Evolutionary conservation across 2,888 invertebrate genomes (phyloP).

Genomic region (Netelia inedita): DNA sequence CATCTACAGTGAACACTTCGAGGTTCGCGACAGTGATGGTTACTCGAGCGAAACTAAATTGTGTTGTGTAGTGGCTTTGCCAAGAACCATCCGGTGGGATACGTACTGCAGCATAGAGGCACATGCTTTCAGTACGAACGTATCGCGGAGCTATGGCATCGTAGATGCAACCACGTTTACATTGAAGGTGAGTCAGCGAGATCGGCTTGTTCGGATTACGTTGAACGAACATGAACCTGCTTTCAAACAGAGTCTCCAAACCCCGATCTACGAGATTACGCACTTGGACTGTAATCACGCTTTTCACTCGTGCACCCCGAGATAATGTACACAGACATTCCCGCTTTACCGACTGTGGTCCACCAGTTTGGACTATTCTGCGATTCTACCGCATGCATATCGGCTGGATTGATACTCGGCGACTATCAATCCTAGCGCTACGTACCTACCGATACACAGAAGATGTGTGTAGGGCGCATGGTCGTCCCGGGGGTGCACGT

Average conservation of each 20-base stretch:
- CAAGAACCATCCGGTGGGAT: slow-evolving; percentile 25
- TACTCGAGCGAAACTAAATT: slow-evolving; percentile 21
- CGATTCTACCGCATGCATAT: not conserved
- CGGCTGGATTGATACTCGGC: not conserved
- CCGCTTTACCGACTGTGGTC: not conserved
- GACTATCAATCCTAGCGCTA: too few relatives aligned
- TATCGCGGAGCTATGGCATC: not conserved
- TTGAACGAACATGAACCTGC: slow-evolving; percentile 72
- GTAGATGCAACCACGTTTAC: slow-evolving; percentile 23
- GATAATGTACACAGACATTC: slow-evolving; percentile 13
- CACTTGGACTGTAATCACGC: slow-evolving; percentile 36
- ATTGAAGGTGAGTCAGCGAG: not conserved
- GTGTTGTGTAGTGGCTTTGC: slow-evolving; percentile 31
- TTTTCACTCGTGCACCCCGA: slow-evolving; percentile 8
- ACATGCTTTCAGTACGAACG: not conserved
- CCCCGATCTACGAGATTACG: slow-evolving; percentile 62
- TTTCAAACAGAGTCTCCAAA: slow-evolving; percentile 67
- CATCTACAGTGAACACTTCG: not conserved
- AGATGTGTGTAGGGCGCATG: not conserved
- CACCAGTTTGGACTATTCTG: not conserved
- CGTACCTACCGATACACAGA: not conserved
- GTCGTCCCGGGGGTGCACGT: not conserved
- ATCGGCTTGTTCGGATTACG: slow-evolving; percentile 72
- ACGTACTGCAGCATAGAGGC: not conserved
- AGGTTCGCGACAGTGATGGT: slow-evolving; percentile 3